Conservation (phyloP, 1,140 invertebrate species). For the Anadara kagoshimensis region DNA sequence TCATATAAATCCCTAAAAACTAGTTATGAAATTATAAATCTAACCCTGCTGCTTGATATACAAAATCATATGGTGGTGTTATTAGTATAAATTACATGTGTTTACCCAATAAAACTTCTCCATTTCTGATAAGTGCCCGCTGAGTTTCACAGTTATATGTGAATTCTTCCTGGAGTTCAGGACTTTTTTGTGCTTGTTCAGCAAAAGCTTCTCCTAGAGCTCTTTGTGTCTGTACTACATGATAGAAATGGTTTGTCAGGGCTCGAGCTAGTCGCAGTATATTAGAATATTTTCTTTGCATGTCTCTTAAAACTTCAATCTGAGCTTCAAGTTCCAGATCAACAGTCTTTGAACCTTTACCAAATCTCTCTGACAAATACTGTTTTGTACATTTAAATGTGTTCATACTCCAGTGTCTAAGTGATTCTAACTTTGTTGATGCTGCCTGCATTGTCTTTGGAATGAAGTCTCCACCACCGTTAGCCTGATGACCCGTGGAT, state of each 20-base stretch:
- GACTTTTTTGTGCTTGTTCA: constrained; percentile 95
- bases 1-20: no score
- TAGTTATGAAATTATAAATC: no score
- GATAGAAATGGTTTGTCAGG: constrained; percentile 90
- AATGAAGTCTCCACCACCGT: constrained; percentile 59
- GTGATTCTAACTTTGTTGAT: constrained; percentile 81
- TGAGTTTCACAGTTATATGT: constrained; percentile 96
- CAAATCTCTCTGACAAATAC: constrained; percentile 94
- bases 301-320: constrained; percentile 93
- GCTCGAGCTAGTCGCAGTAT: constrained; percentile 89
- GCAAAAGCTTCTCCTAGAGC: constrained; percentile 90
- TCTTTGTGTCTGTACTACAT: constrained; percentile 89
- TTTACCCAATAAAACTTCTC: constrained; percentile 86
- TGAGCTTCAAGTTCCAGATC: constrained; percentile 93
- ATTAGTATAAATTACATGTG: neutral
- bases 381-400: constrained; percentile 98
- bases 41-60: no score
- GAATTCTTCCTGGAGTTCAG: constrained; percentile 96
- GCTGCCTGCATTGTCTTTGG: constrained; percentile 61
- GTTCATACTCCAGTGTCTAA: constrained; percentile 97
- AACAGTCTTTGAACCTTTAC: constrained; percentile 91
- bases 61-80: no score
- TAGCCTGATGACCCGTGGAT: constrained; percentile 61
- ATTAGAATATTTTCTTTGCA: constrained; percentile 94
- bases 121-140: constrained; percentile 93